These are phyloP conservation scores for Epicampocera succincta DNA, from an alignment of 2,888 invertebrate genomes.

Conservation along the genomic window DNA sequence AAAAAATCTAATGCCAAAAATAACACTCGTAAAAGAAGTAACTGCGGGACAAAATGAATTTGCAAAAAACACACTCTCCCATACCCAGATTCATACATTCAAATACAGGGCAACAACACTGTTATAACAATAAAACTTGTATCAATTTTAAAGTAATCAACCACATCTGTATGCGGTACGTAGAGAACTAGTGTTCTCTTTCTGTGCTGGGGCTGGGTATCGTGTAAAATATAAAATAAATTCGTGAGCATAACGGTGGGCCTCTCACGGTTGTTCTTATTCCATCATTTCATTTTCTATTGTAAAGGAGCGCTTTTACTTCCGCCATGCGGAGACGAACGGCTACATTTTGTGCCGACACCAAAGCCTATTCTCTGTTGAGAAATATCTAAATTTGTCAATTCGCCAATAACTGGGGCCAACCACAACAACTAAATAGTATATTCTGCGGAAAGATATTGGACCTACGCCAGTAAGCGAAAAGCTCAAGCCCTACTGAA, in stretches of 20 bases:
- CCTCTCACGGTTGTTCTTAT: no score
- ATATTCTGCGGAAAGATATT: no score
- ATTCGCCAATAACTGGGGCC: no score
- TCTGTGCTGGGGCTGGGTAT: neutral
- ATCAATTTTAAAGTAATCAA: slow-evolving; percentile 67
- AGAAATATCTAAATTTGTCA: no score
- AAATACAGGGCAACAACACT: slow-evolving; percentile 2
- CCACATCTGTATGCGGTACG: slow-evolving; percentile 43
- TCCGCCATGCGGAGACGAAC: no score
- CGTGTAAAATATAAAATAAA: neutral
- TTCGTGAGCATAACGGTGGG: neutral
- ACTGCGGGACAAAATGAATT: slow-evolving; percentile 32
- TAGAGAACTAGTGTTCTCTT: slow-evolving; percentile 13
- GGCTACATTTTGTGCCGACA: no score
- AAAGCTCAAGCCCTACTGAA: no score
- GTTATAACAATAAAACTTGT: slow-evolving; percentile 62
- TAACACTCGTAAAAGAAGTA: slow-evolving; percentile 25
- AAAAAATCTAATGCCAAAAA: slow-evolving; percentile 30
- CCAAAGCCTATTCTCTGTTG: no score
- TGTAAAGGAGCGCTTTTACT: no score
- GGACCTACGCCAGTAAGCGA: no score
- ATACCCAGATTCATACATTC: neutral
- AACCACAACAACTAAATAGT: no score
- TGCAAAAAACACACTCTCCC: slow-evolving; percentile 5
- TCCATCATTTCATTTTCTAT: no score